These are phyloP conservation scores for Regulus satrapa DNA, from an alignment of 2,113 vertebrate genomes.

Conservation along the genomic window DNA sequence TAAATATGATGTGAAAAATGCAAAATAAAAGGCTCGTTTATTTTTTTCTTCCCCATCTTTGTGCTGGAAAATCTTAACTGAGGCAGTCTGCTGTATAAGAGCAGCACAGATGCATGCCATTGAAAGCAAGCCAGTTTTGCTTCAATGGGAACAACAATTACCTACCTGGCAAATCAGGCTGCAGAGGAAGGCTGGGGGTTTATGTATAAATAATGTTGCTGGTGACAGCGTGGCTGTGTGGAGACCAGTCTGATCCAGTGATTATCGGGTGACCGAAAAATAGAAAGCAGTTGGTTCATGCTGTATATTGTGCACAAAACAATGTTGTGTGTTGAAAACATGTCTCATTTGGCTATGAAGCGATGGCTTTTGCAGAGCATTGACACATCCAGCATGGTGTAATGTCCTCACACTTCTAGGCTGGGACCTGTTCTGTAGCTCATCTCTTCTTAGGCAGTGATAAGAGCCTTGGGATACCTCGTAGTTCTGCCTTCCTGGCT, in stretches of 20 bases:
- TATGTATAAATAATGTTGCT: neutral
- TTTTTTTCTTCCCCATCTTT: neutral
- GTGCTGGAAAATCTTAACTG: neutral
- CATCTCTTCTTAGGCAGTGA: neutral
- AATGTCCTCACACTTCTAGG: neutral
- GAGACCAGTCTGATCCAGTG: neutral
- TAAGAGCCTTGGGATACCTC: neutral
- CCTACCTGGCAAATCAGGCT: neutral
- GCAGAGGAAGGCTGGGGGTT: neutral
- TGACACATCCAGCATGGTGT: neutral
- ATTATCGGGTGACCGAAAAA: neutral
- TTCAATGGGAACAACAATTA: neutral
- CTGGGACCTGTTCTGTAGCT: neutral
- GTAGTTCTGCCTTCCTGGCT: neutral
- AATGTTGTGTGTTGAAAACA: neutral
- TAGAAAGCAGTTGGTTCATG: neutral
- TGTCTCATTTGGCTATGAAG: neutral
- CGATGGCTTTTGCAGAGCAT: neutral
- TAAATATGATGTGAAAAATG: neutral
- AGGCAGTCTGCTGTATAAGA: neutral
- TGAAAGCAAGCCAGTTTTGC: neutral
- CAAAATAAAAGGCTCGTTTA: neutral
- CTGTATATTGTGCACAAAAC: neutral
- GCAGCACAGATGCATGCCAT: neutral
- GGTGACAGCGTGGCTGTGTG: neutral